A percentile compares a stretch with the other conserved stretches of the same genome.
phyloP scores from a whole-genome alignment of 2,888 invertebrate genomes.

The Drosophila quinaria region DNA sequence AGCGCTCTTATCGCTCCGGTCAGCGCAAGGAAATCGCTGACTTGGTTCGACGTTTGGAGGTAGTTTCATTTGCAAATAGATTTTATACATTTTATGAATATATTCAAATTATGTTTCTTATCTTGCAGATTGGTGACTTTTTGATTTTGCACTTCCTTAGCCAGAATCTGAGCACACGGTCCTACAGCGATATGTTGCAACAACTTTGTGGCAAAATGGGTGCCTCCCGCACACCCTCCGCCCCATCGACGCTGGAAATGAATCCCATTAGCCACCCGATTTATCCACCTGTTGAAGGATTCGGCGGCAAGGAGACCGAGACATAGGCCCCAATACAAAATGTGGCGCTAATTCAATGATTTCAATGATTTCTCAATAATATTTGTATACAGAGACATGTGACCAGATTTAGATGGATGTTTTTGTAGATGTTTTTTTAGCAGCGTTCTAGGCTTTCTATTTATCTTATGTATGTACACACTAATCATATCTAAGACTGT shows the following conservation, averaged over 20 bases:
- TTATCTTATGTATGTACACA: conserved; percentile 19
- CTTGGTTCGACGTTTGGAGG: conserved; percentile 93
- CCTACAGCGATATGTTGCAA: conserved; percentile 92
- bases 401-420: conserved; percentile 46
- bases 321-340: conserved; percentile 87
- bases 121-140: conserved; percentile 93
- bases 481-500: conserved; percentile 69
- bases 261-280: conserved; percentile 94
- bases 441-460: conserved; percentile 55
- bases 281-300: conserved; percentile 90
- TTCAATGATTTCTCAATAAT: conserved; percentile 82
- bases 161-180: conserved; percentile 93
- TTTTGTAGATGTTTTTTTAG: conserved; percentile 59
- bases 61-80: conserved; percentile 79
- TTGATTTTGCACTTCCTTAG: conserved; percentile 93
- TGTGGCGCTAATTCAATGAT: conserved; percentile 56
- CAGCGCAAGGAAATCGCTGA: conserved; percentile 91
- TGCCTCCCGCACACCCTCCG: conserved; percentile 92
- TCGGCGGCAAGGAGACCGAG: conserved; percentile 93
- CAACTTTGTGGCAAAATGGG: conserved; percentile 87
- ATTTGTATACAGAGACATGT: conserved; percentile 64
- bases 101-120: not conserved
- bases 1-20: conserved; percentile 92
- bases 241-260: conserved; percentile 95
- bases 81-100: too few relatives aligned